Percentiles rank a stretch among this genome's conserved stretches.
phyloP scores from a whole-genome alignment of 2,888 invertebrate species.

The Eucera pruinosa region DNA sequence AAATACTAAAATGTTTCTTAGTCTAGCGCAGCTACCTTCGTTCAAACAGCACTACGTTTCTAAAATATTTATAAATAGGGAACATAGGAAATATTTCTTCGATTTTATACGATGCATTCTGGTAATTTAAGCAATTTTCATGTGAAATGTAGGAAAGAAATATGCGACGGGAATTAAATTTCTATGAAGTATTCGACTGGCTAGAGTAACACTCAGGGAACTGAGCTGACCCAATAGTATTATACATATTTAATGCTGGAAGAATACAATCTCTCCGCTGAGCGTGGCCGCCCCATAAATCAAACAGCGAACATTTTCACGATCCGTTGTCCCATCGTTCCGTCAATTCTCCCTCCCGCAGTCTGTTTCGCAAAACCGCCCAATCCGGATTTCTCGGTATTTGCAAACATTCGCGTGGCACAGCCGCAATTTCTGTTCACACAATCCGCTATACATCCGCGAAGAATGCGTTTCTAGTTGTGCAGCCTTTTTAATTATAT shows the following conservation, averaged over 20 bases:
- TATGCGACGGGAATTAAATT: background rate
- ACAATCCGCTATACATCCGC: conserved; percentile 32
- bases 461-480: conserved; percentile 24
- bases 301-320: conserved; percentile 25
- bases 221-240: conserved; percentile 3
- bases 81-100: too few relatives aligned
- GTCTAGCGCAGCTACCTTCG: too few relatives aligned
- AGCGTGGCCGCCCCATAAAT: conserved; percentile 23
- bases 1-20: too few relatives aligned
- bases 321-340: conserved; percentile 27
- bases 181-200: background rate
- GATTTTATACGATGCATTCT: too few relatives aligned
- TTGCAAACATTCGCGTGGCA: conserved; percentile 22
- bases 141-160: background rate
- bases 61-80: too few relatives aligned
- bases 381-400: conserved; percentile 27
- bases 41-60: too few relatives aligned
- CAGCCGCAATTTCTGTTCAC: conserved; percentile 23
- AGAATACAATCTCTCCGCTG: conserved; percentile 20
- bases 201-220: background rate
- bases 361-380: conserved; percentile 29
- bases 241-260: conserved; percentile 10
- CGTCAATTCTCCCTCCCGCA: conserved; percentile 9
- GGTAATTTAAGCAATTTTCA: too few relatives aligned
- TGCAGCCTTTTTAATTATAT: conserved; percentile 42